Evolutionary conservation across 2,888 invertebrate species (phyloP), one percentile per base, ranked within the genome.

Genomic region (Drosophila nr. medialis): DNA sequence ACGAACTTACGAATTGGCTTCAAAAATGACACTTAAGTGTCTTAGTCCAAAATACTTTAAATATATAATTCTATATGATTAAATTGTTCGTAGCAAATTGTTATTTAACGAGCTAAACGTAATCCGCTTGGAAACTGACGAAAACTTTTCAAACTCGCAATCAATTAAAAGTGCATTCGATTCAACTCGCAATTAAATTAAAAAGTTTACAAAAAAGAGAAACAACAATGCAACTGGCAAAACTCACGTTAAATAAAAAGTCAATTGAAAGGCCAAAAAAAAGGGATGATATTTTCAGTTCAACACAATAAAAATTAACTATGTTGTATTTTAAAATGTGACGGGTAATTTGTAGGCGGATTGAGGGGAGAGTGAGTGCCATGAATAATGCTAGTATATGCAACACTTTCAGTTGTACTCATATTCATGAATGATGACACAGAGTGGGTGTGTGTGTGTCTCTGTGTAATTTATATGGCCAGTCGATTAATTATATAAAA

Each of bases 401-500:
- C 60, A 61, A 58, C 64, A 74, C 71, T 65, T 62, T 40, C 72
- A 50, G 50, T 34, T 38, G 40, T 27, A n/a, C 55, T 55, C 40
- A 32, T 58, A 68, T 62, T 64, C 61, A 74, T 76, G 54, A 68
- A 73, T 77, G 55, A 51, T 66, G 58, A 27, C 36, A 15, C 53
- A 34, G 10, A 29, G 34, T 4, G 36, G n/a, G 50, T 15, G 34
- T 21, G 30, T 11, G n/a, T 2, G 13, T 27, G 34, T 27, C 27
- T 55, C 21, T 42, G 49, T 49, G 56, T 54, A 54, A 77, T 63
- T 65, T 63, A 64, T 66, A 61, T 64, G 65, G 32, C 21, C 51
- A 63, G 59, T 58, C 64, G 63, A 63, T 78, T 77, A 75, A 77
- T 78, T 75, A 66, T 75, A 78, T 64, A 54, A 58, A 65, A 50